A percentile compares a stretch with the other conserved stretches of the same genome.
phyloP scores from a whole-genome alignment of 2,113 vertebrate species.

The Oxyura jamaicensis region DNA sequence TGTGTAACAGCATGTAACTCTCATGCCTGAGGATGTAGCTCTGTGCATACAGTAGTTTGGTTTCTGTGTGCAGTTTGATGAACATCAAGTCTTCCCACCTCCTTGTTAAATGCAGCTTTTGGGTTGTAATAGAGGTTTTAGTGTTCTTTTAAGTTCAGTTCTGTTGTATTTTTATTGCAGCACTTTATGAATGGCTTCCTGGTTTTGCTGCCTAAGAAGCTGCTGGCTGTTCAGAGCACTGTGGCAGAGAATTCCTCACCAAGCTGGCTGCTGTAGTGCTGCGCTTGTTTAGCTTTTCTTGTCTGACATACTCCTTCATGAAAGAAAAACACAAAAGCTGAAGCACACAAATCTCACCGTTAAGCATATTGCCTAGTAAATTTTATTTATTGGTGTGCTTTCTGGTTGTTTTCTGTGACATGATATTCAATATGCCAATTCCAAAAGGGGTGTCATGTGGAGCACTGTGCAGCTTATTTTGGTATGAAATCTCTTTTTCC shows the following conservation, averaged over 20 bases:
- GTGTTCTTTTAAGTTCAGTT: neutral
- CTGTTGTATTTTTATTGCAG: neutral
- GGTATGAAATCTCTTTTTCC: slow-evolving; percentile 12
- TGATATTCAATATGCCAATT: neutral
- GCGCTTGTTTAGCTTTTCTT: neutral
- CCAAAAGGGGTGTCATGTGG: neutral
- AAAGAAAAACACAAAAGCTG: neutral
- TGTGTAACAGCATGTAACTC: neutral
- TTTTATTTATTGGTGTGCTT: neutral
- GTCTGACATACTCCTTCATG: neutral
- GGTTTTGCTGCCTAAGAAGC: neutral
- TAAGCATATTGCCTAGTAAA: neutral
- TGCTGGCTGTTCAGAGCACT: neutral
- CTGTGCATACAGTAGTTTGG: neutral
- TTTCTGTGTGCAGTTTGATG: neutral
- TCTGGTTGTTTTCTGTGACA: slow-evolving; percentile 13
- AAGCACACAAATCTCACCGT: neutral
- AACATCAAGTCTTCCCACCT: neutral
- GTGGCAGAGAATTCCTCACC: neutral
- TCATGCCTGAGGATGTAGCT: neutral
- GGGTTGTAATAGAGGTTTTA: neutral
- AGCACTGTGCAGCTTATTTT: neutral
- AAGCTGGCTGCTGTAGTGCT: neutral
- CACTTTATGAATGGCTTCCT: neutral
- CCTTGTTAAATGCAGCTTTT: neutral